Evolutionary conservation across 2,113 vertebrate genomes (phyloP).

Genomic region (Oreamnos americanus): DNA sequence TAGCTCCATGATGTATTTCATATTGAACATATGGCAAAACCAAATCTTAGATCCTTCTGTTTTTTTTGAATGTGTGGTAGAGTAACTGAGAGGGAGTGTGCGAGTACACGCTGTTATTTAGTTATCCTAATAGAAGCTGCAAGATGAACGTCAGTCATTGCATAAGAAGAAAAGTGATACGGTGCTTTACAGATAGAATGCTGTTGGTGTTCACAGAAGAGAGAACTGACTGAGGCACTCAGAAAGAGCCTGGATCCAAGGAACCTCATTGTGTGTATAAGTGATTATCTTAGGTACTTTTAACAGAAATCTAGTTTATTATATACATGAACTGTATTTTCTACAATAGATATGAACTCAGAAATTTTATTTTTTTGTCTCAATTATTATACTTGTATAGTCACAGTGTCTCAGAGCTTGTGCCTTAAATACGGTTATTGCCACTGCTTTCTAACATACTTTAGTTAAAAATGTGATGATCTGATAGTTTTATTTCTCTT

Average conservation of each 20-base stretch:
- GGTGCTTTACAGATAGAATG: background rate
- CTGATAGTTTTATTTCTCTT: background rate
- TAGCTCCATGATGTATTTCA: background rate
- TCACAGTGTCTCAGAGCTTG: background rate
- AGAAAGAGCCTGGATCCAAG: background rate
- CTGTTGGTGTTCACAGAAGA: background rate
- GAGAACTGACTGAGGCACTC: background rate
- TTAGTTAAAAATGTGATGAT: background rate
- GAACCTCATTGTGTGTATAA: background rate
- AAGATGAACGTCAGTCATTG: background rate
- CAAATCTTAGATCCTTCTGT: background rate
- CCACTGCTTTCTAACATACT: background rate
- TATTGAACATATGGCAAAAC: background rate
- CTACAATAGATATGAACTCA: background rate
- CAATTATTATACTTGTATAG: background rate
- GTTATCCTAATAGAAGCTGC: background rate
- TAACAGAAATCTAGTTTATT: background rate
- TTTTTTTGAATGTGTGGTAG: background rate
- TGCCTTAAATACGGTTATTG: background rate
- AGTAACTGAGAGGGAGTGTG: background rate
- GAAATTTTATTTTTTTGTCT: background rate
- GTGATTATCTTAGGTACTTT: conserved; percentile 14
- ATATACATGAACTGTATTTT: background rate
- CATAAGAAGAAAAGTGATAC: background rate
- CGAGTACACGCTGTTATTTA: background rate